Conservation (phyloP, 2,797 vertebrate species). For the Podarcis lilfordi region DNA sequence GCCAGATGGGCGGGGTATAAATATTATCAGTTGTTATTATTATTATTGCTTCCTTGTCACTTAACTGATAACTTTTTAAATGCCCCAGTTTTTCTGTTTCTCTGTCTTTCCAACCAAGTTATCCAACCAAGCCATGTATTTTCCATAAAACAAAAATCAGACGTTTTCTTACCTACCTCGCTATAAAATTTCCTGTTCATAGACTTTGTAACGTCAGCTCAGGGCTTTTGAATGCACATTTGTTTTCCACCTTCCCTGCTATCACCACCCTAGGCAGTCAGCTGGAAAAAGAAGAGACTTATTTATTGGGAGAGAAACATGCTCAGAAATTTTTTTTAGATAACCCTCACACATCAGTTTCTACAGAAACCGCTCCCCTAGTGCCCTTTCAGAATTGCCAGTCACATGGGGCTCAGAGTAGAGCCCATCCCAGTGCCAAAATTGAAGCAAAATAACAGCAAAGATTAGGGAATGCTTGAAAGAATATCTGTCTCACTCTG, state of each 20-base stretch:
- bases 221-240: background rate
- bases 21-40: no score
- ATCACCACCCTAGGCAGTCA: background rate
- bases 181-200: background rate
- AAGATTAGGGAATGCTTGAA: slow-evolving; percentile 32
- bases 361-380: slow-evolving; percentile 75
- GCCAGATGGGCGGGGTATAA: no score
- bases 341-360: slow-evolving; percentile 68
- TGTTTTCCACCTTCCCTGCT: no score
- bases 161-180: background rate
- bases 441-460: slow-evolving; percentile 66
- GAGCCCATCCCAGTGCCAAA: slow-evolving; percentile 51
- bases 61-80: no score
- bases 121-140: no score
- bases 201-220: background rate
- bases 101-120: no score
- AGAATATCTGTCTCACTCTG: slow-evolving; percentile 13
- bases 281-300: slow-evolving; percentile 4
- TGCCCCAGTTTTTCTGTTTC: no score
- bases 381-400: slow-evolving; percentile 62
- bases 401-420: slow-evolving; percentile 58
- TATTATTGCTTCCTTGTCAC: no score
- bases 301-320: slow-evolving; percentile 60
- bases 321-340: slow-evolving; percentile 46
- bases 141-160: no score